A percentile compares a stretch with the other conserved stretches of the same genome.
Evolutionary conservation across 2,888 invertebrate genomes (phyloP).

Genomic region (Allacma fusca): DNA sequence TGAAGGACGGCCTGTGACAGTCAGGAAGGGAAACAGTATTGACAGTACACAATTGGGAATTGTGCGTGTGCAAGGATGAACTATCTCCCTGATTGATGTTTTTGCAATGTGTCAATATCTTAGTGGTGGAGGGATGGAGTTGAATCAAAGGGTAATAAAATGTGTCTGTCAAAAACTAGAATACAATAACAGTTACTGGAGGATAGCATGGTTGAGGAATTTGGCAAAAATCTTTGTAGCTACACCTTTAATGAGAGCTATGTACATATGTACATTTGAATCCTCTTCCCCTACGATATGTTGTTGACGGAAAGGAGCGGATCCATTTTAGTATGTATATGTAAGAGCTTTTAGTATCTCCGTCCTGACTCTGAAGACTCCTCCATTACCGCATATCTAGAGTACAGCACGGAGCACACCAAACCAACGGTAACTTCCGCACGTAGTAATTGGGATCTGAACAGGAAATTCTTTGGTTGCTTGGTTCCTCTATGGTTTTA

Average conservation of each 20-base stretch:
- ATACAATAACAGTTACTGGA: constrained; percentile 19
- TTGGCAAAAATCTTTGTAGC: neutral
- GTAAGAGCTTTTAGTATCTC: no score
- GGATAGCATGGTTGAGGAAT: neutral
- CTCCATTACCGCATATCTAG: no score
- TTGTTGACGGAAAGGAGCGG: constrained; percentile 24
- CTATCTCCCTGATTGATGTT: no score
- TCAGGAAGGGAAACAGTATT: neutral
- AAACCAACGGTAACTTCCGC: constrained; percentile 51
- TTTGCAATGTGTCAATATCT: neutral
- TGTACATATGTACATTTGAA: neutral
- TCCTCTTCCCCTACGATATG: neutral
- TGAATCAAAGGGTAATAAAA: neutral
- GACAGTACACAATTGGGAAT: no score
- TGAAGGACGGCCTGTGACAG: constrained; percentile 1
- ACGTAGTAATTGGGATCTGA: constrained; percentile 48
- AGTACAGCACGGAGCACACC: neutral
- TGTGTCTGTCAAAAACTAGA: constrained; percentile 13
- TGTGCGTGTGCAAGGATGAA: no score
- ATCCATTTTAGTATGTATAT: neutral
- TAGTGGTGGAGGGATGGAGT: neutral
- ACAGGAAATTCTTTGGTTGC: constrained; percentile 45
- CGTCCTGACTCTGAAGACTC: no score
- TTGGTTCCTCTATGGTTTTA: constrained; percentile 26
- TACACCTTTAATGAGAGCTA: constrained; percentile 1